Conservation (phyloP, 1,140 invertebrate species). For the Halesus radiatus region DNA sequence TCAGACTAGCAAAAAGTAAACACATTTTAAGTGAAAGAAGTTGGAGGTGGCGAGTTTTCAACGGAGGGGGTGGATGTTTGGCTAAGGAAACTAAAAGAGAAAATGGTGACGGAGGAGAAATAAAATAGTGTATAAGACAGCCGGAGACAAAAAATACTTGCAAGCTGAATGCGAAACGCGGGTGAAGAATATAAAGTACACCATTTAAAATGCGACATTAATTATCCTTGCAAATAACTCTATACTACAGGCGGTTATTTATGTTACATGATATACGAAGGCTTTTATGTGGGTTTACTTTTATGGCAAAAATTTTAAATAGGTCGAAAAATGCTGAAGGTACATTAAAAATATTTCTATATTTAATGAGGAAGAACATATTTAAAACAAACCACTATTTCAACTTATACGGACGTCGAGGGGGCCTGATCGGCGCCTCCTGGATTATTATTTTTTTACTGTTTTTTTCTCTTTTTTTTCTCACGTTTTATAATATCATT, state of each 20-base stretch:
- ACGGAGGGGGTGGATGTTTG: slow-evolving; percentile 14
- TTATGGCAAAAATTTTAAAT: too few relatives aligned
- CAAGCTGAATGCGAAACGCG: background rate
- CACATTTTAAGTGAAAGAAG: slow-evolving; percentile 36
- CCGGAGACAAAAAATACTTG: slow-evolving; percentile 14
- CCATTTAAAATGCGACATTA: slow-evolving; percentile 30
- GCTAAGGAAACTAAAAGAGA: slow-evolving; percentile 21
- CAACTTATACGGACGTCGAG: too few relatives aligned
- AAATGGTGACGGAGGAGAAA: slow-evolving; percentile 16
- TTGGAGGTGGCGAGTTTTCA: background rate
- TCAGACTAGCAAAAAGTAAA: slow-evolving; percentile 30
- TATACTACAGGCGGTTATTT: background rate
- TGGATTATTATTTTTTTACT: too few relatives aligned
- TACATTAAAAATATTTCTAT: too few relatives aligned
- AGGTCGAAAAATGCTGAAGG: too few relatives aligned
- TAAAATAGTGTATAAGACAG: slow-evolving; percentile 18
- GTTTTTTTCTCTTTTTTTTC: too few relatives aligned
- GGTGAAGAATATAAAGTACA: slow-evolving; percentile 34
- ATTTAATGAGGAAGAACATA: too few relatives aligned
- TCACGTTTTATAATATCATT: too few relatives aligned
- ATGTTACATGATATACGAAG: background rate
- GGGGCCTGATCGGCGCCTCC: too few relatives aligned
- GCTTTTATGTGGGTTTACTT: too few relatives aligned
- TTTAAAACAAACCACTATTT: too few relatives aligned
- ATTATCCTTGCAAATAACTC: slow-evolving; percentile 38